These are phyloP conservation scores for Periplaneta americana DNA, from an alignment of 1,140 invertebrate species.

Conservation along the genomic window DNA sequence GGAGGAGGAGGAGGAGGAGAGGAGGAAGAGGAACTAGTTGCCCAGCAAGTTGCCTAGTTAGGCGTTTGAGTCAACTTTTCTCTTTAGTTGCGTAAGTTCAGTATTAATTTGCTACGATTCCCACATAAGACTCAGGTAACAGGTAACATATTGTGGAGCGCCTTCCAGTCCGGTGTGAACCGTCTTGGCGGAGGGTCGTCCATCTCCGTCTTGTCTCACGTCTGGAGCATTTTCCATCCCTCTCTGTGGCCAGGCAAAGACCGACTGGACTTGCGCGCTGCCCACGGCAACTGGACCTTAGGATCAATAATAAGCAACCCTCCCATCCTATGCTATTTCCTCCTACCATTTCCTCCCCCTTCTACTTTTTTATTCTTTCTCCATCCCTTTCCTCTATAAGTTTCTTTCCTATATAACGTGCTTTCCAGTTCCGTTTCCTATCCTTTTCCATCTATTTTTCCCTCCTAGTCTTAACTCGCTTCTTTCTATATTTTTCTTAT, in stretches of 20 bases:
- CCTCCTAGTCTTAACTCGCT: neutral
- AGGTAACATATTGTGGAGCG: neutral
- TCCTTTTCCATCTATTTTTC: neutral
- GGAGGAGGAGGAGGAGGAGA: too few relatives aligned
- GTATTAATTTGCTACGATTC: too few relatives aligned
- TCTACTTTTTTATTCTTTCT: neutral
- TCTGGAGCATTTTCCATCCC: neutral
- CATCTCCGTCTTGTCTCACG: neutral
- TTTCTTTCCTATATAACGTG: neutral
- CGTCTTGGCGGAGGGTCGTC: neutral
- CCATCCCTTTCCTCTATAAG: neutral
- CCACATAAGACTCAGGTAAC: too few relatives aligned
- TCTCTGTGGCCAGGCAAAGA: neutral
- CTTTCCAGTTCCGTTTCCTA: neutral
- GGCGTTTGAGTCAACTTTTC: too few relatives aligned
- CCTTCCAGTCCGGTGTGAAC: neutral
- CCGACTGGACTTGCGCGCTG: neutral
- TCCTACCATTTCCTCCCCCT: too few relatives aligned
- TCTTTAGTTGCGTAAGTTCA: too few relatives aligned
- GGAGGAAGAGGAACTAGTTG: too few relatives aligned
- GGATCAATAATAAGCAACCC: neutral
- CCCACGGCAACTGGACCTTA: neutral
- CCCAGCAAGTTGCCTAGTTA: too few relatives aligned
- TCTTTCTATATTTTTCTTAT: neutral
- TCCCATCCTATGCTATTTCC: neutral